Base-by-base conservation (phyloP, 2,888 invertebrate species). In the Coenonympha arcania region DNA sequence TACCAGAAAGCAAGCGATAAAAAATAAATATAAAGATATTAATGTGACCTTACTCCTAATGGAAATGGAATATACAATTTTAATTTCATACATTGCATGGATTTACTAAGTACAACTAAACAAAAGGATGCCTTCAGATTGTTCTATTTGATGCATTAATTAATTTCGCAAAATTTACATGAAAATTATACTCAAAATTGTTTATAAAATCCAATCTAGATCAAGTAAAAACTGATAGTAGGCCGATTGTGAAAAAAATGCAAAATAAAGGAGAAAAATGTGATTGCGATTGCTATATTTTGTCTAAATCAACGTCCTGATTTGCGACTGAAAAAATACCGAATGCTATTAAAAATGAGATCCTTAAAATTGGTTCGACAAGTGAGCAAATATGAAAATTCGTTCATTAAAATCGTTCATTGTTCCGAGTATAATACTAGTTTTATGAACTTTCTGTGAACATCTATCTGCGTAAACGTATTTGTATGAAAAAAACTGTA, bases 351-450 rank as follows among this genome's bases (percentile, higher is more conserved):
- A 68, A 67, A 47, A 79, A 79, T 81, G 80, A 84, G 85, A 85
- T 86, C 84, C 76, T 24, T 69, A 80, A 82, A 80, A 79, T 82
- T 82, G 79, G 81, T 84, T 81, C 71, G 65, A 79, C 68, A 22
- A 76, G 74, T 83, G 81, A 83, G 79, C 79, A 78, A 81, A 68
- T 72, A 63, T 68, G 73, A 74, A 79, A 39, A 79, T 79, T 80
- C 77, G 76, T 79, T 76, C 62, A 70, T 71, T 39, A 71, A 76
- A 73, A 68, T 73, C 71, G 69, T 69, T 73, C 61, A 70, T 73
- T 68, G 69, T 71, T 73, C 69, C 70, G 66, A 75, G 69, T 59
- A 60, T 3, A 9, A 6, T 36, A 3, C n/a, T n/a, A 36, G 36
- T 36, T 36, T 11, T 20, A 3, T 20, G 20, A 19, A 36, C 36